Conservation (phyloP, 2,113 vertebrate species). For the Neolamprologus cancellatus region DNA sequence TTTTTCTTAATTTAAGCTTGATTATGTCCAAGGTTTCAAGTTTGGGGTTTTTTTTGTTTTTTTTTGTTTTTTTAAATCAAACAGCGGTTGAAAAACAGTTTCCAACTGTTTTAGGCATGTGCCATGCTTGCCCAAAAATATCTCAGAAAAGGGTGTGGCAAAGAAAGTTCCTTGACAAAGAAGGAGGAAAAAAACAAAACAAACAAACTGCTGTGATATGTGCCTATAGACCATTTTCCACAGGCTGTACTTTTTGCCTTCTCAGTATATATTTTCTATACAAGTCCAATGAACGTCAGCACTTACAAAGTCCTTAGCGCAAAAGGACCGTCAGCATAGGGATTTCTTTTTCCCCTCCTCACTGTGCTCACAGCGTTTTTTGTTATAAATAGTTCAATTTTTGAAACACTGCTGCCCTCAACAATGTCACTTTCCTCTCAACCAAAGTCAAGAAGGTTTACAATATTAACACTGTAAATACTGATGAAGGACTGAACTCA, state of each 20-base stretch:
- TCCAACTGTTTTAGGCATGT: background rate
- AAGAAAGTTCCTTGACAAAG: background rate
- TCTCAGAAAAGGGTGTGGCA: background rate
- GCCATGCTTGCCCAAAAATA: background rate
- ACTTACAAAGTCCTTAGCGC: background rate
- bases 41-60: accelerated
- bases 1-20: background rate
- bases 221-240: background rate
- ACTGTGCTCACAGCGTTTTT: background rate
- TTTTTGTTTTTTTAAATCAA: background rate
- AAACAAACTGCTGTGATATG: too few relatives aligned
- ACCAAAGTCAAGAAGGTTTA: background rate
- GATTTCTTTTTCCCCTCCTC: background rate
- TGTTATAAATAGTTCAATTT: background rate
- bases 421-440: background rate
- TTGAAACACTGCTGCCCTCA: background rate
- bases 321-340: background rate
- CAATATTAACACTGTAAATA: background rate
- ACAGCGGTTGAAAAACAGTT: background rate
- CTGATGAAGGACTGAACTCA: background rate
- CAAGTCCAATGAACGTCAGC: background rate
- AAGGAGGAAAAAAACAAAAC: background rate
- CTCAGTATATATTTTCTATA: background rate
- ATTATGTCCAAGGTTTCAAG: background rate
- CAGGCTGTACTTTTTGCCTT: background rate